Percentiles rank a stretch among this genome's conserved stretches.
Evolutionary conservation across 2,797 vertebrate genomes (phyloP).

Genomic region (Lagothrix lagotricha): DNA sequence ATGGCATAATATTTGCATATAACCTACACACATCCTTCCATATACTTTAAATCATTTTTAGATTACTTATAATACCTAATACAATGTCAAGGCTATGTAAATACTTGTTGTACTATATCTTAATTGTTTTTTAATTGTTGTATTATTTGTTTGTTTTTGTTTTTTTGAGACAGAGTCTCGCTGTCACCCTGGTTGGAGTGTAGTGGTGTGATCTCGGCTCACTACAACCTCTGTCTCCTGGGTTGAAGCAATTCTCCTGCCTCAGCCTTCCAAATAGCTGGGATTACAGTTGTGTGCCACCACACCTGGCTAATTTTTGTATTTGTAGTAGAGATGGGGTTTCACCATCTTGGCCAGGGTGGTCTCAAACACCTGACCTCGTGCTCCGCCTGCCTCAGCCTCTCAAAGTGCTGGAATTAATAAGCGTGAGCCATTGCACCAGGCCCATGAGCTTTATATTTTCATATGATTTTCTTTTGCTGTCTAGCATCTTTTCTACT

Average conservation of each 20-base stretch:
- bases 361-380: background rate
- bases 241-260: background rate
- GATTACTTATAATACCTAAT: background rate
- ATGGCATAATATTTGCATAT: background rate
- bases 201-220: background rate
- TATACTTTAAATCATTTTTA: background rate
- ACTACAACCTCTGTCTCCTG: background rate
- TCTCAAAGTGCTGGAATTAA: background rate
- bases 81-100: background rate
- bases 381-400: no score
- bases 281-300: background rate
- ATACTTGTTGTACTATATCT: background rate
- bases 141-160: background rate
- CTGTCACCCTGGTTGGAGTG: background rate
- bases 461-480: background rate
- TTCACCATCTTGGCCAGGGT: background rate
- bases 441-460: background rate
- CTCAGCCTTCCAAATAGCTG: background rate
- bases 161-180: background rate
- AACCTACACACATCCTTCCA: background rate
- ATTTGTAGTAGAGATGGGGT: background rate
- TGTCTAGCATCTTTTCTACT: background rate
- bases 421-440: background rate
- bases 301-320: background rate
- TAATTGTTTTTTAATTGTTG: background rate